These are phyloP conservation scores for Huso huso DNA, from an alignment of 2,797 vertebrate genomes.

Conservation along the genomic window DNA sequence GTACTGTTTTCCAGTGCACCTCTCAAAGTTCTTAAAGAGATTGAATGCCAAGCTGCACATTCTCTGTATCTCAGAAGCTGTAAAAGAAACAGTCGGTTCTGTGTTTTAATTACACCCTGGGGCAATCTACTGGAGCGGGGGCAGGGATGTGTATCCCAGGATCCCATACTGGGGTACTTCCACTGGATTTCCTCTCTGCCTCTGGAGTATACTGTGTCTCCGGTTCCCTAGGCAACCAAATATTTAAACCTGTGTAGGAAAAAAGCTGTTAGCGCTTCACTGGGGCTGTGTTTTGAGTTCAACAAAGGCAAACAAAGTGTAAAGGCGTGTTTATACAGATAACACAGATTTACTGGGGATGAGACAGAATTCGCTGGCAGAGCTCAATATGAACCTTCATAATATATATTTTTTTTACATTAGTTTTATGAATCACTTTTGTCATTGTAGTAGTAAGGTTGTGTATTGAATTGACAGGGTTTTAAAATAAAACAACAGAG, in stretches of 20 bases:
- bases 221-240: constrained; percentile 31
- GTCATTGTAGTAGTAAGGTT: too few species aligned
- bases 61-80: too few species aligned
- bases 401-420: too few species aligned
- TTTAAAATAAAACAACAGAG: too few species aligned
- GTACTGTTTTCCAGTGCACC: too few species aligned
- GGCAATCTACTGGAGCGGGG: too few species aligned
- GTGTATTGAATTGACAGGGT: too few species aligned
- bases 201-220: constrained; percentile 19
- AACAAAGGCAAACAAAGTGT: constrained; percentile 24
- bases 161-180: constrained; percentile 6
- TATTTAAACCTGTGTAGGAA: constrained; percentile 23
- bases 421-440: too few species aligned
- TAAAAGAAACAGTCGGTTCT: too few species aligned
- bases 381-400: neutral
- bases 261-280: constrained; percentile 19
- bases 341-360: constrained; percentile 27
- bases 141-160: neutral
- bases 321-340: constrained; percentile 39
- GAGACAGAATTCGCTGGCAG: neutral
- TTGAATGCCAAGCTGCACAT: too few species aligned
- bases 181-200: constrained; percentile 15
- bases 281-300: constrained; percentile 28
- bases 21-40: too few species aligned
- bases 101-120: too few species aligned